These are phyloP conservation scores for Saxidomus purpurata DNA, from an alignment of 1,140 invertebrate species.

Conservation along the genomic window DNA sequence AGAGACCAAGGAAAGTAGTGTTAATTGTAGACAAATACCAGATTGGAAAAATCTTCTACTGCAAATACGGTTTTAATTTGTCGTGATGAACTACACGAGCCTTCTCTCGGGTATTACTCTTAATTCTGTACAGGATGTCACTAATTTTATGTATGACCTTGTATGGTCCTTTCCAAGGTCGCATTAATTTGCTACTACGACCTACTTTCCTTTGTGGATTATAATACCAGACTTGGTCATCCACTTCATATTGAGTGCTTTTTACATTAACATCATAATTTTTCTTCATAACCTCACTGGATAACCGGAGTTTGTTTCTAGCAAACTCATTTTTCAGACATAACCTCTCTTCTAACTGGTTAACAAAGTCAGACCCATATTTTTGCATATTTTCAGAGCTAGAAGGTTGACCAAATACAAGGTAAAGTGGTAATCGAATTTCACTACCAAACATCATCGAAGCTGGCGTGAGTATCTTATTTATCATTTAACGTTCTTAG, in stretches of 20 bases:
- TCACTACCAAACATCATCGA: background rate
- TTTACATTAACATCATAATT: background rate
- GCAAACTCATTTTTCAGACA: background rate
- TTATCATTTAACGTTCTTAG: too few relatives aligned
- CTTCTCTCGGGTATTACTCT: background rate
- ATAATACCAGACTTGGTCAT: constrained; percentile 5
- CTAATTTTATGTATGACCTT: background rate
- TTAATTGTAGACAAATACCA: background rate
- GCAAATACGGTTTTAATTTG: background rate
- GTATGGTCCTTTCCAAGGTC: background rate
- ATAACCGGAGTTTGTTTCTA: background rate
- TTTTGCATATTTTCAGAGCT: background rate
- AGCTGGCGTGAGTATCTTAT: background rate
- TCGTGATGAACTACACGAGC: background rate
- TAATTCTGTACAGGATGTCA: background rate
- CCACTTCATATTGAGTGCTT: background rate
- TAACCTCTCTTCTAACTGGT: background rate
- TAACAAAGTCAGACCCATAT: background rate
- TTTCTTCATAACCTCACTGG: background rate
- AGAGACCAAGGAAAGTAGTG: background rate
- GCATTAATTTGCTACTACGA: background rate
- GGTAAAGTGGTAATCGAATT: background rate
- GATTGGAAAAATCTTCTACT: background rate
- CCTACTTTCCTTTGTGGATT: background rate
- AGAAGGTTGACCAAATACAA: background rate